Conservation (phyloP, 2,888 invertebrate species). For the Cosmopolites sordidus region DNA sequence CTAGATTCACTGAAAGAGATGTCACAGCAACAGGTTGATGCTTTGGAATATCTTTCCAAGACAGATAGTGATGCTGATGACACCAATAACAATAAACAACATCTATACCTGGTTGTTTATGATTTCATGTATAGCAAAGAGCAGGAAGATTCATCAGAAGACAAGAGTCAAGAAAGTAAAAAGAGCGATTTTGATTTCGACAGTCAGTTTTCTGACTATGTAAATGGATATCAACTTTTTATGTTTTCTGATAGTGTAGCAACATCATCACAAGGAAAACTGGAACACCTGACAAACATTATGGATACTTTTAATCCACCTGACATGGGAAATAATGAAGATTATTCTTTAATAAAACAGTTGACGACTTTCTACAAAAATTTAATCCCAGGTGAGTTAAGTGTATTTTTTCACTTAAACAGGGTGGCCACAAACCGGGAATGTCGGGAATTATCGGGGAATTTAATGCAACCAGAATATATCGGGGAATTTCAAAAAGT, state of each 20-base stretch:
- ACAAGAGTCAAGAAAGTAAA: conserved; percentile 29
- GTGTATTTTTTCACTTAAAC: no score
- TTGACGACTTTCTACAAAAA: conserved; percentile 44
- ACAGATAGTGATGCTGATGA: neutral
- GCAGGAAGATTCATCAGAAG: conserved; percentile 47
- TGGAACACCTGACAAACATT: conserved; percentile 25
- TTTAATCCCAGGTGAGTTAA: conserved; percentile 41
- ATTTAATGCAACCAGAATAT: no score
- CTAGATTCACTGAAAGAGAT: conserved; percentile 2
- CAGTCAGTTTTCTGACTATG: conserved; percentile 7
- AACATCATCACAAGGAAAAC: conserved; percentile 4
- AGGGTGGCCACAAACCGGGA: no score
- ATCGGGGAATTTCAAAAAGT: no score
- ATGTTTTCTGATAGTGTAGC: conserved; percentile 7
- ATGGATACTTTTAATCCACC: conserved; percentile 24
- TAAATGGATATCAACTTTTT: conserved; percentile 3
- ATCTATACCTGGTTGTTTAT: conserved; percentile 62
- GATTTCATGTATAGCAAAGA: conserved; percentile 65
- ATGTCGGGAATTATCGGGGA: no score
- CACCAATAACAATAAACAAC: conserved; percentile 15
- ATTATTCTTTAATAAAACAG: conserved; percentile 33
- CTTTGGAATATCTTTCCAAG: neutral
- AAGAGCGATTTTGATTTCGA: conserved; percentile 26
- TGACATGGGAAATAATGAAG: conserved; percentile 30
- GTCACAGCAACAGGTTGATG: neutral